phyloP scores from a whole-genome alignment of 2,113 vertebrate genomes.

The Axis porcinus region DNA sequence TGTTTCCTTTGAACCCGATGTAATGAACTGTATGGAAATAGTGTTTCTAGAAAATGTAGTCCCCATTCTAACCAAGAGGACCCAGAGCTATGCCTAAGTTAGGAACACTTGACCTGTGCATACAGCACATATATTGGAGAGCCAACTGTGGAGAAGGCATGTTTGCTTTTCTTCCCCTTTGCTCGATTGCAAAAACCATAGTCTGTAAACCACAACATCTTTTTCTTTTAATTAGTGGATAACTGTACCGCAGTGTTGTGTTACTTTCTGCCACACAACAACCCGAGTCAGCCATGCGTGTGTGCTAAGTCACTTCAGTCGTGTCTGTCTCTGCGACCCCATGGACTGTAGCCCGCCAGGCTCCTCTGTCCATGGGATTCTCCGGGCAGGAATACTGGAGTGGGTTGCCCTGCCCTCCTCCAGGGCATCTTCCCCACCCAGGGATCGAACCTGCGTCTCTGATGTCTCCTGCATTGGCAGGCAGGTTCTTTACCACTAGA shows the following conservation, averaged over 20 bases:
- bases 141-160: background rate
- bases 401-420: background rate
- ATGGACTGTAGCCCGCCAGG: no score
- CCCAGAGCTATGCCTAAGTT: rapidly evolving
- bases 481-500: background rate
- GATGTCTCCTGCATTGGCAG: background rate
- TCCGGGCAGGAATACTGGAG: background rate
- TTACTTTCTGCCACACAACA: background rate
- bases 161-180: background rate
- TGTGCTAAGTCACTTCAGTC: background rate
- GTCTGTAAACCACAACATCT: no score
- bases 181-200: background rate
- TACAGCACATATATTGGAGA: rapidly evolving
- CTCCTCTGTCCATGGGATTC: background rate
- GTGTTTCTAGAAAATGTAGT: background rate
- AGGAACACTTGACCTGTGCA: background rate
- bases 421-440: background rate
- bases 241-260: background rate
- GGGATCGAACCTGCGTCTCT: background rate
- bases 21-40: background rate
- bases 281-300: background rate
- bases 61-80: background rate
- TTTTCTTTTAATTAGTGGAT: background rate
- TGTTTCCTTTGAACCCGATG: background rate
- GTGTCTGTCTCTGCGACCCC: no score